Evolutionary conservation across 2,797 vertebrate genomes (phyloP).

Genomic region (Knipowitschia caucasica): DNA sequence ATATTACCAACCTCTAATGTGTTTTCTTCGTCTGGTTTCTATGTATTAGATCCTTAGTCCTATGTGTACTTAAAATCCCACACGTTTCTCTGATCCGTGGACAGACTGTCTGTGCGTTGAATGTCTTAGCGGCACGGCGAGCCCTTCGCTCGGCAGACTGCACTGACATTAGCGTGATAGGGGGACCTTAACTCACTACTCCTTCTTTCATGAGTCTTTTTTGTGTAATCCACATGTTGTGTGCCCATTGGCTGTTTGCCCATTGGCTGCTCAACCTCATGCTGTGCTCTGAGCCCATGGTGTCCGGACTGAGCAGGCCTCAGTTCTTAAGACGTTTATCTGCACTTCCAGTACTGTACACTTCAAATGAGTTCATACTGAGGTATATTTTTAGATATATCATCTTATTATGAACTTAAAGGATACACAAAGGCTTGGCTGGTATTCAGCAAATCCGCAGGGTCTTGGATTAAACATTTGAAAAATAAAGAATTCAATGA

Average conservation of each 20-base stretch:
- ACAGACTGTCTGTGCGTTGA: neutral
- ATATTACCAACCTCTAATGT: no score
- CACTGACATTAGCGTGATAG: conserved; percentile 30
- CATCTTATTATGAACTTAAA: no score
- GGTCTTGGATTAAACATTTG: no score
- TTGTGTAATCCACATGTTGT: conserved; percentile 25
- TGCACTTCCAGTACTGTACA: conserved; percentile 12
- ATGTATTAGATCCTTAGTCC: no score
- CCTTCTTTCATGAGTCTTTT: neutral
- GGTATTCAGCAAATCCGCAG: no score
- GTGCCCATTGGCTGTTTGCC: conserved; percentile 39
- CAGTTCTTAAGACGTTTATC: conserved; percentile 25
- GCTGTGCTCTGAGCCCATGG: conserved; percentile 22
- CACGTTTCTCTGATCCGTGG: neutral
- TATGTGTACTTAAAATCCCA: neutral
- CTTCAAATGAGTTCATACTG: neutral
- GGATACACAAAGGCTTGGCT: no score
- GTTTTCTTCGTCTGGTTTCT: no score
- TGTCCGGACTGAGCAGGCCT: conserved; percentile 5
- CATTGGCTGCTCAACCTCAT: conserved; percentile 28
- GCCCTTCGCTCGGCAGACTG: conserved; percentile 13
- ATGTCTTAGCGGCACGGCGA: neutral
- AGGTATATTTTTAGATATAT: neutral
- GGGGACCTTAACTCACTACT: neutral
- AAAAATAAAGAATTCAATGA: no score